Base-by-base conservation (phyloP, 2,888 invertebrate species). In the Hypolimnas misippus region DNA sequence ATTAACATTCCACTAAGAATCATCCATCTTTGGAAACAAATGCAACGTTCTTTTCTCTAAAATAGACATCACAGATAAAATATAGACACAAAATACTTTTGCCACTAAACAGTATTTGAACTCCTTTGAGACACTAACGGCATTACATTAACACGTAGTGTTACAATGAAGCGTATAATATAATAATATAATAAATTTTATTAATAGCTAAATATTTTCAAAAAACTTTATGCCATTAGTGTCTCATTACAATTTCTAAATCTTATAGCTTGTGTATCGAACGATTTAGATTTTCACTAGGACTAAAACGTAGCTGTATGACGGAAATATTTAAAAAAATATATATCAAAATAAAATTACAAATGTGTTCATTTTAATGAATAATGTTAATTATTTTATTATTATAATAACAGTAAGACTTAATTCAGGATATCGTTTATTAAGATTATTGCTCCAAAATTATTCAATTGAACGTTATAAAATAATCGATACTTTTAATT, bases 41-140 rank as follows among this genome's bases (percentile, higher is more conserved):
- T 78, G 79, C 78, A 82, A 75, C 72, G 3, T 38, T n/a, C 67
- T 77, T 76, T 72, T 76, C 75, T 82, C 83, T 87, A 87, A 83
- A 87, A 86, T 89, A 89, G 84, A 88, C 89, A 89, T 90, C 90
- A 89, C 89, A 89, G 89, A 87, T 87, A 89, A 89, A 89, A 88
- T 86, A 87, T 85, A 89, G 82, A 81, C 80, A 86, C 83, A 86
- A 81, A 85, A 84, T 84, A 82, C 67, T 76, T 81, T 83, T 80
- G 79, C 78, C 81, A 79, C 82, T 79, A 79, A 82, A 56, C 31
- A 60, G 5, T 38, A 60, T 38, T 56, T 56, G 10, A 58, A 59
- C 44, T 46, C 19, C 44, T 29, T 50, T 33, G 60, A 61, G 60
- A 61, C 57, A 57, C 49, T 61, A 57, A 50, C 38, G 49, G 40